These are phyloP conservation scores for Amphiprion clarkii DNA, from an alignment of 2,797 vertebrate genomes.

Conservation along the genomic window DNA sequence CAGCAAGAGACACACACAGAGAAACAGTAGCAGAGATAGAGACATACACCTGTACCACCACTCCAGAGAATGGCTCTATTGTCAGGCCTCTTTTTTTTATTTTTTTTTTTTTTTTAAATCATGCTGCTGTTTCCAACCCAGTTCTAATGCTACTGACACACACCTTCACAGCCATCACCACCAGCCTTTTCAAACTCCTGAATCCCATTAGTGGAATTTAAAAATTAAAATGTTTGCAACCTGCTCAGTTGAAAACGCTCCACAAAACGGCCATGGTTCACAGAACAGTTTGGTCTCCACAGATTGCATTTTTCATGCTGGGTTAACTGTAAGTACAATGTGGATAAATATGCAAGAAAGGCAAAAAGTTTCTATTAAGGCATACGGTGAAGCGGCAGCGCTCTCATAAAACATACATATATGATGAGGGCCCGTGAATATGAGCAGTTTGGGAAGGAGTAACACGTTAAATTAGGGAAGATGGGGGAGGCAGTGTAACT, in stretches of 20 bases:
- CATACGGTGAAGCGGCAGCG: neutral
- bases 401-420: slow-evolving; percentile 41
- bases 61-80: slow-evolving; percentile 63
- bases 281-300: slow-evolving; percentile 37
- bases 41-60: slow-evolving; percentile 50
- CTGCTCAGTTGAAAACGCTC: slow-evolving; percentile 38
- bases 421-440: slow-evolving; percentile 30
- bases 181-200: slow-evolving; percentile 49
- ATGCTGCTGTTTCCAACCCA: slow-evolving; percentile 51
- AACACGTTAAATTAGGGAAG: slow-evolving; percentile 40
- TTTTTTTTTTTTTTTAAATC: slow-evolving; percentile 11
- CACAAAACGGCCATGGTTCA: slow-evolving; percentile 48
- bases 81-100: slow-evolving; percentile 53
- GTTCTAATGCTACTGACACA: slow-evolving; percentile 60
- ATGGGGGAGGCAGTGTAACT: slow-evolving; percentile 1
- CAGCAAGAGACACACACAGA: slow-evolving; percentile 26
- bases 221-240: slow-evolving; percentile 72
- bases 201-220: slow-evolving; percentile 70
- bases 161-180: slow-evolving; percentile 44
- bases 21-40: slow-evolving; percentile 23
- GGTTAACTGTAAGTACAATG: slow-evolving; percentile 55
- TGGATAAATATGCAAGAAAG: slow-evolving; percentile 40
- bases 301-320: slow-evolving; percentile 60
- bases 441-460: neutral
- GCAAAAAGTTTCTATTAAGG: slow-evolving; percentile 37